Conservation (phyloP, 2,113 vertebrate species). For the Fregata magnificens region DNA sequence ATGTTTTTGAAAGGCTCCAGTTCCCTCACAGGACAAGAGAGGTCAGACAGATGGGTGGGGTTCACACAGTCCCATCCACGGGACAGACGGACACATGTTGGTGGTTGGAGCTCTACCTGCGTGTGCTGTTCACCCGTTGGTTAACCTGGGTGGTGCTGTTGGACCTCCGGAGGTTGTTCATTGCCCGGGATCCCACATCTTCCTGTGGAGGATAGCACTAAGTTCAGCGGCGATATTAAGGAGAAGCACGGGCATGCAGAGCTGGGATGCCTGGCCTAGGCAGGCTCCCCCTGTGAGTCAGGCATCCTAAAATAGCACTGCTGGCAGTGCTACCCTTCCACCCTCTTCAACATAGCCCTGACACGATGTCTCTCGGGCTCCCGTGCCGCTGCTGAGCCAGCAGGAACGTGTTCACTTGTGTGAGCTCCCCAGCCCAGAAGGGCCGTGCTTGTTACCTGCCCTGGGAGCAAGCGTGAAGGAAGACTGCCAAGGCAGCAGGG, state of each 20-base stretch:
- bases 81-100: accelerated
- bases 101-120: constrained; percentile 71
- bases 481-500: background rate
- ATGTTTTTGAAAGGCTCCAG: background rate
- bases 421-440: background rate
- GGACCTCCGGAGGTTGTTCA: constrained; percentile 92
- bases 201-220: constrained; percentile 53
- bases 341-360: accelerated
- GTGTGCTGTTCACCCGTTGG: constrained; percentile 69
- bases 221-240: accelerated
- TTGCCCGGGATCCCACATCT: constrained; percentile 75
- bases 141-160: constrained; percentile 91
- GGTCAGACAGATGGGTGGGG: accelerated
- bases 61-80: background rate
- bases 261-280: background rate
- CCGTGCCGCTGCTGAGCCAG: background rate
- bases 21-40: background rate
- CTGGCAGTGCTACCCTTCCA: background rate
- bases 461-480: background rate
- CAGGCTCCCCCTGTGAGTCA: background rate
- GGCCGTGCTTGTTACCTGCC: background rate
- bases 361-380: accelerated
- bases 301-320: background rate
- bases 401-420: background rate
- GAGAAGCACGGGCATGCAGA: background rate